Percentiles rank a stretch among this genome's conserved stretches.
phyloP scores from a whole-genome alignment of 2,113 vertebrate species.

The Origma solitaria region DNA sequence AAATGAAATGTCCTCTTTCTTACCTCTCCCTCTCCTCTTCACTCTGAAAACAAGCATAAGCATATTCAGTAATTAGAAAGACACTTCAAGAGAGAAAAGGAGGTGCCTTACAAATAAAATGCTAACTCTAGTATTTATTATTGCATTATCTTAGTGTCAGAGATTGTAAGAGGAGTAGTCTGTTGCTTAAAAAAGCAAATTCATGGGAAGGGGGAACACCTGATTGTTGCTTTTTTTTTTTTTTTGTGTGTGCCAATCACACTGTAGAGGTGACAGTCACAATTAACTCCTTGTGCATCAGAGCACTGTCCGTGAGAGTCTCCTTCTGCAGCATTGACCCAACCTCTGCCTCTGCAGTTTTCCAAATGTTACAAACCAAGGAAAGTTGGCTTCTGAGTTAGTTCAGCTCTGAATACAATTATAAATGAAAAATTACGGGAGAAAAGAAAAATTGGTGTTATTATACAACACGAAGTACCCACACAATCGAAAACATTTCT shows the following conservation, averaged over 20 bases:
- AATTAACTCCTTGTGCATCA: background rate
- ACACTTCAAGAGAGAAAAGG: background rate
- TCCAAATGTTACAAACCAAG: background rate
- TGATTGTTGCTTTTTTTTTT: too few relatives aligned
- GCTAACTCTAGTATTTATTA: background rate
- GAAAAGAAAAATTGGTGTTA: too few relatives aligned
- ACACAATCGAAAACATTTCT: background rate
- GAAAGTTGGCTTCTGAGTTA: rapidly evolving
- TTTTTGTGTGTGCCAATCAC: rapidly evolving
- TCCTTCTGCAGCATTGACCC: background rate
- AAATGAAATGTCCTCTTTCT: background rate
- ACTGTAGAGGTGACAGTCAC: rapidly evolving
- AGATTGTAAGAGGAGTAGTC: too few relatives aligned
- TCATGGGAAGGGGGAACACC: rapidly evolving
- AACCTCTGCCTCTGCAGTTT: too few relatives aligned
- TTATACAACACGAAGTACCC: background rate
- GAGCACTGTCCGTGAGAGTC: background rate
- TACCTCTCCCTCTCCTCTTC: background rate
- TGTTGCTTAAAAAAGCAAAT: background rate
- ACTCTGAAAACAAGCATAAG: background rate
- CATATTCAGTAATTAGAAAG: background rate
- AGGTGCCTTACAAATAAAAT: background rate
- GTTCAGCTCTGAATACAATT: background rate
- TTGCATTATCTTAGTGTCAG: background rate
- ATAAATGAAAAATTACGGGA: background rate